Evolutionary conservation across 1,140 invertebrate species (phyloP).

Genomic region (Cydia splendana): DNA sequence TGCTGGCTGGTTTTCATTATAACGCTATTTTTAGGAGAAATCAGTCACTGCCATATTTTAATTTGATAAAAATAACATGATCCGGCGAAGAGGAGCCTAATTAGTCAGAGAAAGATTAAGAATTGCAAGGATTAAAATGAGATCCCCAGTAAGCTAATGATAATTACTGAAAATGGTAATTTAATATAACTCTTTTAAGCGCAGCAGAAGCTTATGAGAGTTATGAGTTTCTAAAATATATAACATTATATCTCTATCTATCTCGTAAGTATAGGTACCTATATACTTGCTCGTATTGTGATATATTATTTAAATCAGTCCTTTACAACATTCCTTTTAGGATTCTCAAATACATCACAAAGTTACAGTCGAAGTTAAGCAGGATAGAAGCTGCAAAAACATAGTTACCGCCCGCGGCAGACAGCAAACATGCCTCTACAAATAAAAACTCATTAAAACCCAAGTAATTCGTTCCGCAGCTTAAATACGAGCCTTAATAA

Average conservation of each 20-base stretch:
- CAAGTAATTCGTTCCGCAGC: conserved; percentile 24
- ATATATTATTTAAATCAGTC: no score
- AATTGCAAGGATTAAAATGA: conserved; percentile 25
- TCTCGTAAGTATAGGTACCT: no score
- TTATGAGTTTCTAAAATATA: no score
- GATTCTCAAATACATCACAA: background rate
- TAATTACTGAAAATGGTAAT: background rate
- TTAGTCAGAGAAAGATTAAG: conserved; percentile 20
- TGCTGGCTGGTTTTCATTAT: no score
- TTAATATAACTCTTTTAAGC: background rate
- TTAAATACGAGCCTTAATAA: conserved; percentile 30
- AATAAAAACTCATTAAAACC: conserved; percentile 33
- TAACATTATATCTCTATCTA: no score
- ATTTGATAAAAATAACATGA: conserved; percentile 25
- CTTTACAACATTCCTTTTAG: no score
- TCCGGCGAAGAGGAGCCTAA: background rate
- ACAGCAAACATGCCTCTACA: conserved; percentile 24
- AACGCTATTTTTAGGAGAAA: background rate
- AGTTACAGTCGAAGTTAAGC: background rate
- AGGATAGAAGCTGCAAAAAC: background rate
- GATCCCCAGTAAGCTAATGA: conserved; percentile 26
- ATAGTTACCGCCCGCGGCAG: background rate
- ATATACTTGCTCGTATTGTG: no score
- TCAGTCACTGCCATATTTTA: conserved; percentile 15
- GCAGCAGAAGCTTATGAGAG: no score